phyloP scores from a whole-genome alignment of 1,140 invertebrate species.

The Cotesia typhae region DNA sequence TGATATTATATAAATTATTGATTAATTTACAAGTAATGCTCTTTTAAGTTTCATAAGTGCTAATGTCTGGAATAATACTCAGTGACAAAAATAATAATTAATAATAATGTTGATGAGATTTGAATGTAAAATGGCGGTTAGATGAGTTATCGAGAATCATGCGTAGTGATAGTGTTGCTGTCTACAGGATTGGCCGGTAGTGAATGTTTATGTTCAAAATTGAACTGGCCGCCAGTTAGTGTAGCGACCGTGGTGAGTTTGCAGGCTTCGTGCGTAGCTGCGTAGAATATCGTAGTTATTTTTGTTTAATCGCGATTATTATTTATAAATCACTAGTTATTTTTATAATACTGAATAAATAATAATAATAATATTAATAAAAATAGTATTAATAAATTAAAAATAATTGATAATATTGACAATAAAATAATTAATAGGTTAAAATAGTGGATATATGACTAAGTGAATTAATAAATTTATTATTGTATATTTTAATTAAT shows the following conservation, averaged over 20 bases:
- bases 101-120: no score
- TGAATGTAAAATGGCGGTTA: not conserved
- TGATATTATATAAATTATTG: no score
- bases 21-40: no score
- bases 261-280: slow-evolving; percentile 48
- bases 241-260: slow-evolving; percentile 52
- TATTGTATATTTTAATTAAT: not conserved
- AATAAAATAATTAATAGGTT: not conserved
- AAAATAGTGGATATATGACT: not conserved
- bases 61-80: no score
- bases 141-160: not conserved
- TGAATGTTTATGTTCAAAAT: slow-evolving; percentile 31
- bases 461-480: not conserved
- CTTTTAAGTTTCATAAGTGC: no score
- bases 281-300: slow-evolving; percentile 44
- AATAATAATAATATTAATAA: no score
- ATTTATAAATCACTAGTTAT: slow-evolving; percentile 11
- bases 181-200: slow-evolving; percentile 31
- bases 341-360: slow-evolving; percentile 10
- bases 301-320: slow-evolving; percentile 34
- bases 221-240: slow-evolving; percentile 50
- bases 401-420: not conserved
- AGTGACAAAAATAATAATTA: no score
- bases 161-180: not conserved
- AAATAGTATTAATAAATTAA: no score